A percentile compares a stretch with the other conserved stretches of the same genome.
phyloP scores from a whole-genome alignment of 2,113 vertebrate genomes.

The Lycaon pictus region DNA sequence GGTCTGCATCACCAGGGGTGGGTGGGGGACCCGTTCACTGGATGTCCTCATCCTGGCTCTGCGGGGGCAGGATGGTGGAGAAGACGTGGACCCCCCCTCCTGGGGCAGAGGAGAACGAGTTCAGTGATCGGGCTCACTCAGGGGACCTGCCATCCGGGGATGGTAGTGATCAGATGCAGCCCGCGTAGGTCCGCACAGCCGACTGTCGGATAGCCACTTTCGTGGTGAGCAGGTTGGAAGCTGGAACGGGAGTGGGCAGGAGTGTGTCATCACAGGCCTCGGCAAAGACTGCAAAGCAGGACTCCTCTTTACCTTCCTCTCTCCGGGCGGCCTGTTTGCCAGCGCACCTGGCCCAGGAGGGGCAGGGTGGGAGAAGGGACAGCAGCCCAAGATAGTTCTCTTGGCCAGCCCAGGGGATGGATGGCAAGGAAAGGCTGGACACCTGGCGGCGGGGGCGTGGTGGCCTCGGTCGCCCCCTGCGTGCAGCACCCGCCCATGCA shows the following conservation, averaged over 20 bases:
- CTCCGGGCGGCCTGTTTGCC: accelerated
- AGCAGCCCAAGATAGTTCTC: accelerated
- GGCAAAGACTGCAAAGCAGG: neutral
- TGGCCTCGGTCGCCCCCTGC: neutral
- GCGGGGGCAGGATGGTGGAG: neutral
- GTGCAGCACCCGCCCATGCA: accelerated
- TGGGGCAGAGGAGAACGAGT: neutral
- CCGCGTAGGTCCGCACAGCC: neutral
- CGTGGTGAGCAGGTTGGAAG: neutral
- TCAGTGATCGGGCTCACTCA: accelerated
- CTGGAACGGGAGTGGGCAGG: neutral
- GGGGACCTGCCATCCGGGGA: accelerated
- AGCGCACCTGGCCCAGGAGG: accelerated
- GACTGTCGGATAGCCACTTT: accelerated
- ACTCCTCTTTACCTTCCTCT: neutral
- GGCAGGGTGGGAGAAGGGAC: accelerated
- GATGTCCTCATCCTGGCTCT: neutral
- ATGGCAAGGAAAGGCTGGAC: accelerated
- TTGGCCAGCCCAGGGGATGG: neutral
- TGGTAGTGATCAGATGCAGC: accelerated
- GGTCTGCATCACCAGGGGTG: neutral
- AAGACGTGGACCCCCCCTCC: accelerated
- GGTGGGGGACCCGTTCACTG: neutral
- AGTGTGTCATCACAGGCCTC: too few species aligned
- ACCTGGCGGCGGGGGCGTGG: neutral